Evolutionary conservation across 2,113 vertebrate genomes (phyloP), one percentile per base, ranked within the genome.

Genomic region (Trematocara unimaculatum): DNA sequence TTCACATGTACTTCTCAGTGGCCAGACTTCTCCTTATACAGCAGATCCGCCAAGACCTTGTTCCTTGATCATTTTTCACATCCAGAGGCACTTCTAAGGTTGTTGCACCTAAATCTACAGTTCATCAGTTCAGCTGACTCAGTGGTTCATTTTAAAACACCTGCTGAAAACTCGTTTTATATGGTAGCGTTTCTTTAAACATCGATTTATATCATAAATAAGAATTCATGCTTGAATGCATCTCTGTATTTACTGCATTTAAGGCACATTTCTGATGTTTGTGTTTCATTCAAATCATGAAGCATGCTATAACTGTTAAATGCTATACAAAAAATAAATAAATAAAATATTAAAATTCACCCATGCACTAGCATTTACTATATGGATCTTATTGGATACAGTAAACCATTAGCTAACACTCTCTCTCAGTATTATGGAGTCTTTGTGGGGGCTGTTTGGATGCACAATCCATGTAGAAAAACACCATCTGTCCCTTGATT

Each of bases 401-500:
- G 54, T 86, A 15, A 79, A 53, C 53, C 55, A 42, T 77, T 8
- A 64, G n/a, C 15, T n/a, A 74, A 82, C 62, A 20, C 23, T 5
- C 54, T 80, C 70, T 23, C 51, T 10, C 29, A 38, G 62, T 53
- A 38, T 70, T 70, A 33, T 45, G 55, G 18, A 31, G 56, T 83
- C 60, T 84, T 81, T 82, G 74, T 53, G 53, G 74, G 84, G 29
- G 35, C 10, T 90, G 84, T 58, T 56, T 42, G 20, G 64, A 81
- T 79, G n/a, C 10, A 47, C 81, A 87, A 79, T 82, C 86, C 91
- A 82, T 87, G 88, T 70, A 74, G 85, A 94, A 93, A 95, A 94
- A 95, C 93, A 95, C 93, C 93, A 95, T 94, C 93, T 95, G 95
- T 93, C 85, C 49, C 84, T 86, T 54, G 7, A 84, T 89, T 88